phyloP scores from a whole-genome alignment of 2,888 invertebrate genomes.

The Melangyna quadrimaculata region DNA sequence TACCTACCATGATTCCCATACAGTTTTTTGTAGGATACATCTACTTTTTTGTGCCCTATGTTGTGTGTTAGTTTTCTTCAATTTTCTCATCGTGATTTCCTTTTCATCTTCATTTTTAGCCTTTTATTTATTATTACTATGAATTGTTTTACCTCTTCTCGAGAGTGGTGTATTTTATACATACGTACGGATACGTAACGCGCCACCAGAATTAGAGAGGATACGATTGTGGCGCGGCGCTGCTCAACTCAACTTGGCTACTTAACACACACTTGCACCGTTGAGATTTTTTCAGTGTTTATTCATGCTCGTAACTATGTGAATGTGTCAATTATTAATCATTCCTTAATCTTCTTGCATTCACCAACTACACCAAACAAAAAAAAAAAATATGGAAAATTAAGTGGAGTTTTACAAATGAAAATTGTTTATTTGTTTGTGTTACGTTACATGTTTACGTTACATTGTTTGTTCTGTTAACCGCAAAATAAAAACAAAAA shows the following conservation, averaged over 20 bases:
- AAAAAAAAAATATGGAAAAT: background rate
- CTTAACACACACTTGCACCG: constrained; percentile 67
- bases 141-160: constrained; percentile 70
- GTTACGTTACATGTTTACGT: constrained; percentile 5
- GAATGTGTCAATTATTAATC: constrained; percentile 70
- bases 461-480: constrained; percentile 23
- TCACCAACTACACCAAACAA: background rate
- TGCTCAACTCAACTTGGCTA: constrained; percentile 14
- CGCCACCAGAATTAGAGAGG: constrained; percentile 69
- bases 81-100: constrained; percentile 69
- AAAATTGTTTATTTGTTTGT: constrained; percentile 33
- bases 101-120: constrained; percentile 68
- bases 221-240: constrained; percentile 60
- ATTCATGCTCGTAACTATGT: constrained; percentile 71
- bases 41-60: constrained; percentile 43
- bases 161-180: constrained; percentile 51
- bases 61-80: constrained; percentile 69
- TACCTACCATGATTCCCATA: constrained; percentile 52
- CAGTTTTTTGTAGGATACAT: constrained; percentile 18
- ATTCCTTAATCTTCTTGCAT: constrained; percentile 52
- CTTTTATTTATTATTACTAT: constrained; percentile 72
- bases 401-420: constrained; percentile 16
- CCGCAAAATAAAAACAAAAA: constrained; percentile 21
- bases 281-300: constrained; percentile 70
- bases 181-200: constrained; percentile 61